These are phyloP conservation scores for Spicauda simplicius DNA, from an alignment of 2,888 invertebrate genomes.

Conservation along the genomic window DNA sequence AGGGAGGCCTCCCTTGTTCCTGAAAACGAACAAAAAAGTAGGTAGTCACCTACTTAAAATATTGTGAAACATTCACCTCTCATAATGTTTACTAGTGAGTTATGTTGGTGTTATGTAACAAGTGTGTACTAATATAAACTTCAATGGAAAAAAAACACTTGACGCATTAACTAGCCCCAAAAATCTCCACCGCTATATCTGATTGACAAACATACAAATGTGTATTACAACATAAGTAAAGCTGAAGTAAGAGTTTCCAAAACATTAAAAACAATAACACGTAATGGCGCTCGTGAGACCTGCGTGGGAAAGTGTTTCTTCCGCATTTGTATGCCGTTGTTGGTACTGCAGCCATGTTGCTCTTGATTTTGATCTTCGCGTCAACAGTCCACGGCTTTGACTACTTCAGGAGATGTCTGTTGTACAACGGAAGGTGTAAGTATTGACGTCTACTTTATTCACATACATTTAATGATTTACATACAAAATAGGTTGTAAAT, in stretches of 20 bases:
- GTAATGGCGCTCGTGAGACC: conserved; percentile 48
- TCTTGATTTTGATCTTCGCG: conserved; percentile 8
- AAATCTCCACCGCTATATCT: no score
- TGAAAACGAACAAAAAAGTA: no score
- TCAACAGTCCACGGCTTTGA: conserved; percentile 45
- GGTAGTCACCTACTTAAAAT: no score
- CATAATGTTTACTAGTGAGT: no score
- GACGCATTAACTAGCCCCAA: no score
- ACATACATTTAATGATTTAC: background rate
- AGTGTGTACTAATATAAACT: no score
- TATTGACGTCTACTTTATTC: conserved; percentile 25
- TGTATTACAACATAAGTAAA: background rate
- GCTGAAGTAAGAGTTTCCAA: conserved; percentile 6
- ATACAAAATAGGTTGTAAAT: no score
- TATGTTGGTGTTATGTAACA: no score
- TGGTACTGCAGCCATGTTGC: conserved; percentile 53
- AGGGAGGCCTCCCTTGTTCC: no score
- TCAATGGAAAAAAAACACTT: no score
- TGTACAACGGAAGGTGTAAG: conserved; percentile 42
- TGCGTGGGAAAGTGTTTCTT: conserved; percentile 32
- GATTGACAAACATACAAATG: background rate
- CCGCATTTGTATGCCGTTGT: conserved; percentile 37
- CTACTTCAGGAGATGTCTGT: conserved; percentile 53
- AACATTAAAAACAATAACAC: conserved; percentile 37
- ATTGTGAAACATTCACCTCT: no score